phyloP scores from a whole-genome alignment of 37 sponge, comb jelly and placozoan genomes.

The Aplysina aerophoba region DNA sequence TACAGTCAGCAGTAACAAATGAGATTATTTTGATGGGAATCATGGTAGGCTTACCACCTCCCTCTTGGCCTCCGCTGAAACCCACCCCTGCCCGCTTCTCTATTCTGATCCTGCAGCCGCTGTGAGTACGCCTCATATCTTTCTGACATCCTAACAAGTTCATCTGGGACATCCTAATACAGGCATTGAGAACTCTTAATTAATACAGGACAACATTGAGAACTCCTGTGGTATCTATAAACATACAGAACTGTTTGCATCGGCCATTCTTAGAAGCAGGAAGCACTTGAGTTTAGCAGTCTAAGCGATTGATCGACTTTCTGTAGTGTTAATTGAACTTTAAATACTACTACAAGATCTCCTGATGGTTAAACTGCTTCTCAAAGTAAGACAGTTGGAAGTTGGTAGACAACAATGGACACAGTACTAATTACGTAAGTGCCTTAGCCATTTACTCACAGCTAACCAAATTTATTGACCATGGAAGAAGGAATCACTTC shows the following conservation, averaged over 20 bases:
- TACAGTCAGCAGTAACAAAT: too few relatives aligned
- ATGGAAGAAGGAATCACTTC: too few relatives aligned
- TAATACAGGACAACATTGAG: too few relatives aligned
- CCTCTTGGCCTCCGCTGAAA: constrained; percentile 35
- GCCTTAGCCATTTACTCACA: too few relatives aligned
- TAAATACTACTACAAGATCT: too few relatives aligned
- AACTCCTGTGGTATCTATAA: neutral
- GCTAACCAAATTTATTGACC: too few relatives aligned
- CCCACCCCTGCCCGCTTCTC: constrained; percentile 34
- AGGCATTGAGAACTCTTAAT: constrained; percentile 1
- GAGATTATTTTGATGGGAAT: too few relatives aligned
- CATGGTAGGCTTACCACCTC: neutral
- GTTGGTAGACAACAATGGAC: too few relatives aligned
- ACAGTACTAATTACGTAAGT: too few relatives aligned
- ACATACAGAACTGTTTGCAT: neutral
- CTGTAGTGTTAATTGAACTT: too few relatives aligned
- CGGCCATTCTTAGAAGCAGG: neutral
- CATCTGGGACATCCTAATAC: constrained; percentile 82
- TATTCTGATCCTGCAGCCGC: constrained; percentile 44
- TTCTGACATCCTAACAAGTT: constrained; percentile 88
- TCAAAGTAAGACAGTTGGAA: too few relatives aligned
- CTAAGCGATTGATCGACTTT: neutral
- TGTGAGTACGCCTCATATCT: constrained; percentile 73
- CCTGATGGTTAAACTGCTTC: too few relatives aligned
- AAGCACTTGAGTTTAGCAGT: neutral